These are phyloP conservation scores for Acromyrmex heyeri DNA, from an alignment of 1,140 invertebrate genomes.

Conservation along the genomic window DNA sequence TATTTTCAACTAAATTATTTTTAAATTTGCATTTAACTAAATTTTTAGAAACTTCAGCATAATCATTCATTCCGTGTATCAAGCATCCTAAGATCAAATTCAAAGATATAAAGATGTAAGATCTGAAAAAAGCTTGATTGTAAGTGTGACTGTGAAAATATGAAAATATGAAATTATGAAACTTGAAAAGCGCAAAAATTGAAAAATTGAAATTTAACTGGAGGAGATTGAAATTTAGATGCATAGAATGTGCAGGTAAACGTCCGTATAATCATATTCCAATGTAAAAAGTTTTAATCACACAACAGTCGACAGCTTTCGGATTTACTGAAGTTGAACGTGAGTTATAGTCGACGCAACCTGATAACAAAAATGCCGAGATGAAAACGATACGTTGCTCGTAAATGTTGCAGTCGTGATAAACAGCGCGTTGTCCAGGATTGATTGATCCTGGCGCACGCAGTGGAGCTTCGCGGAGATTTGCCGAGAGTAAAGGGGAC, in stretches of 20 bases:
- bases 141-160: neutral
- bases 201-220: neutral
- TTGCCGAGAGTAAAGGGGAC: constrained; percentile 35
- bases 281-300: neutral
- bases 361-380: constrained; percentile 51
- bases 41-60: no score
- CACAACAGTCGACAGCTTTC: constrained; percentile 19
- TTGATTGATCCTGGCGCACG: constrained; percentile 45
- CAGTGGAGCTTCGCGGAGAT: constrained; percentile 39
- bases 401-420: constrained; percentile 57
- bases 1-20: no score
- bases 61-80: neutral
- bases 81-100: neutral
- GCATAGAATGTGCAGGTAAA: neutral
- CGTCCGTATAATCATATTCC: neutral
- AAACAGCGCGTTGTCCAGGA: constrained; percentile 52
- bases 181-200: neutral
- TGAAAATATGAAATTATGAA: neutral
- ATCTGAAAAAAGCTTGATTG: neutral
- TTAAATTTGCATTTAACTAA: no score
- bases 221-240: neutral
- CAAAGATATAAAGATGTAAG: neutral
- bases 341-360: constrained; percentile 42
- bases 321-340: constrained; percentile 39
- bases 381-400: constrained; percentile 58